Evolutionary conservation across 2,888 invertebrate species (phyloP), one percentile per base, ranked within the genome.

Genomic region (Suillia variegata): DNA sequence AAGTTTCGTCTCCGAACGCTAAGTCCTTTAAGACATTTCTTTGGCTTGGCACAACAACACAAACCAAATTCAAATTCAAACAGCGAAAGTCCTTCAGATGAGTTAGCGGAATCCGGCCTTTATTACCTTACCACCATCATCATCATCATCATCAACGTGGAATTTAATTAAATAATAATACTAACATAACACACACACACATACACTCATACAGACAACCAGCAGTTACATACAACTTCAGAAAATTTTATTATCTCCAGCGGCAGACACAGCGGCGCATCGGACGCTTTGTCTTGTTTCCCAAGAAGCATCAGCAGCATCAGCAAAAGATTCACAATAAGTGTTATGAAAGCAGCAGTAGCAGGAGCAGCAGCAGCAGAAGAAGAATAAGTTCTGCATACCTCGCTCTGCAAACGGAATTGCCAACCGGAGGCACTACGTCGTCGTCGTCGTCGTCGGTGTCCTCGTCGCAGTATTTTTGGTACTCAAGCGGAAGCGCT

Each of bases 241-340:
- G 21, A 54, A 59, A 50, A 48, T 59, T 55, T 54, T 59, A 54
- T 54, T 59, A 54, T 50, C 38, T 18, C 38, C 42, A 50, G 54
- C 22, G 59, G 50, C 59, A 59, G 54, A 18, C 52, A 38, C 24
- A 21, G 34, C 42, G n/a, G 20, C 13, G 22, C 49, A 49, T 15
- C 22, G 15, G 49, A 24, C n/a, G 13, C 22, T n/a, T 15, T 21
- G n/a, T 3, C 2, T 21, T 24, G 21, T 38, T 38, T 34, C 21
- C 20, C 47, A 13, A 48, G 18, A 18, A 15, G 8, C n/a, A n/a
- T n/a, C n/a, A n/a, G n/a, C n/a, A n/a, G n/a, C n/a, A n/a, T n/a
- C n/a, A n/a, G n/a, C n/a, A n/a, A n/a, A n/a, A n/a, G n/a, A n/a
- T n/a, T n/a, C n/a, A n/a, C n/a, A n/a, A n/a, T n/a, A n/a, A n/a